These are phyloP conservation scores for Drosophila santomea DNA, from an alignment of 1,140 invertebrate species.

Conservation along the genomic window DNA sequence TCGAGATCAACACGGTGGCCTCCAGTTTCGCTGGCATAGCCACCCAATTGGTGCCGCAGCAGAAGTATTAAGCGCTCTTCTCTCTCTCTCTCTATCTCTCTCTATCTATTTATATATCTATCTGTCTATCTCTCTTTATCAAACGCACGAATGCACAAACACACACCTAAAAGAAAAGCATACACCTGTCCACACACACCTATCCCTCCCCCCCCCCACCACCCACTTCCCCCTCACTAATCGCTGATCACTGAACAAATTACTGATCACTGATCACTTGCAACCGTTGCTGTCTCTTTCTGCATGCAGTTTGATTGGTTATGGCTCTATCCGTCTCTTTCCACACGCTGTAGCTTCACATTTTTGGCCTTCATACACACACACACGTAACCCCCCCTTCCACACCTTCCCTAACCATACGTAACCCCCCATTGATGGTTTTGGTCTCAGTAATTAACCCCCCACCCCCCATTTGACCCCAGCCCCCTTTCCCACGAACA, in stretches of 20 bases:
- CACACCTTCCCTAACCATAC: not conserved
- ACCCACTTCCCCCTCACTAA: not conserved
- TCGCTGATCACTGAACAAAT: not conserved
- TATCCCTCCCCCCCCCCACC: not conserved
- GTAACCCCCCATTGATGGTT: constrained; percentile 3
- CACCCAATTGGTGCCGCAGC: constrained; percentile 87
- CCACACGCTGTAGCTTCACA: constrained; percentile 17
- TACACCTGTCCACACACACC: no score
- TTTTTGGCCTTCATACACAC: not conserved
- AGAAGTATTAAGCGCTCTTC: constrained; percentile 87
- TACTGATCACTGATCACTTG: not conserved
- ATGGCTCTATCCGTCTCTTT: constrained; percentile 12
- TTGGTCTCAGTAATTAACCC: constrained; percentile 19
- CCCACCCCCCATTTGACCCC: constrained; percentile 3
- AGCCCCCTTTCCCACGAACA: not conserved
- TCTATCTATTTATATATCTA: constrained; percentile 8
- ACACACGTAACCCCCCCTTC: not conserved
- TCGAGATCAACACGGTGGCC: constrained; percentile 91
- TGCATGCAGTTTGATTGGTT: constrained; percentile 23
- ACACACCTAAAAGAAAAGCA: constrained; percentile 8
- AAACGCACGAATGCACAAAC: constrained; percentile 35
- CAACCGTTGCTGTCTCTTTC: constrained; percentile 1
- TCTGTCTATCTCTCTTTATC: no score
- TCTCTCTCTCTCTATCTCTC: constrained; percentile 57
- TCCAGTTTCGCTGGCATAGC: constrained; percentile 89